Evolutionary conservation across 1,140 invertebrate genomes (phyloP), one percentile per base, ranked within the genome.

Genomic region (Scylla paramamosain): DNA sequence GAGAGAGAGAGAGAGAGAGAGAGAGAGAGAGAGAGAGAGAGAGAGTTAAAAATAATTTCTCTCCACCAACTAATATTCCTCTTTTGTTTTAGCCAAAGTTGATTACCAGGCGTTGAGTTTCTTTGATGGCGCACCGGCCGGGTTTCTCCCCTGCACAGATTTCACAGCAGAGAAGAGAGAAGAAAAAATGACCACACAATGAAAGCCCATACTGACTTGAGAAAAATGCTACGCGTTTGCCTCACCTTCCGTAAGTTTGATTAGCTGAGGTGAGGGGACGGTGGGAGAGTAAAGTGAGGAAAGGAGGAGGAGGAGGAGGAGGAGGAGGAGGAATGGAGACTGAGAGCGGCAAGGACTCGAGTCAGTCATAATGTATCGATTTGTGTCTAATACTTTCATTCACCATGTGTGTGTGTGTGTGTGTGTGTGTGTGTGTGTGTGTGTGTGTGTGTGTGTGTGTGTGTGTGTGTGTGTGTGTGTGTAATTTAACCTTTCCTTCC

Each of bases 21-120:
- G 92, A 93, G 92, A 93, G 92, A 84, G 82, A 82, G 32, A 84
- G 92, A 84, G 82, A 84, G 29, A 82, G 67, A 67, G 45, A 46
- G 45, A 92, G n/a, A 67, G 16, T n/a, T 32, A 52, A 93, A 52
- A 48, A 48, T 25, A 4, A 87, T 87, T 87, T 48, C 82, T 16
- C 92, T 83, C 29, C 45, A 12, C 83, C 29, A 93, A 93, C 92
- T 93, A 93, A 93, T 93, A 86, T 87, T 31, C 82, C 39, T 31
- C 92, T 87, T 86, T 93, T 93, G 92, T 93, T 93, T 93, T 93
- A 93, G 2, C 83, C 82, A 8, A 48, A 86, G 82, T 93, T 93
- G 92, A 93, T 93, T 93, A 93, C 82, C 82, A 39, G 46, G 92
- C 48, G 83, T 93, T 25, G 46, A 87, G 92, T 93, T 93, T 59